Conservation (phyloP, 2,888 invertebrate species). For the Chironomus riparius region DNA sequence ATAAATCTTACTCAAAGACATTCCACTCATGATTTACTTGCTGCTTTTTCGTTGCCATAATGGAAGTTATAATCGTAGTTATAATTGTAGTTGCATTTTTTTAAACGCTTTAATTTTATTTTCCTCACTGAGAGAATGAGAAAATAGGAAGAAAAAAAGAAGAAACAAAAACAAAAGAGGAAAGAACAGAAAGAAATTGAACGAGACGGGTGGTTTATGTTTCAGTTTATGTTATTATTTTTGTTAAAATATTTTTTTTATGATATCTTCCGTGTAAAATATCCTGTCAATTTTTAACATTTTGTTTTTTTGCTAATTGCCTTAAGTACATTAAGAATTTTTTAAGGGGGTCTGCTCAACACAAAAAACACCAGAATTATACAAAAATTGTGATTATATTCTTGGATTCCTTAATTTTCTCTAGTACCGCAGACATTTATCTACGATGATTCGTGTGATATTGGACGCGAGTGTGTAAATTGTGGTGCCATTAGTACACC, state of each 20-base stretch:
- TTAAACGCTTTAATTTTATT: background rate
- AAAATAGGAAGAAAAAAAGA: background rate
- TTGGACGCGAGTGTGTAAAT: slow-evolving; percentile 96
- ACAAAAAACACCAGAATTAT: background rate
- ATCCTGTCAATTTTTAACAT: background rate
- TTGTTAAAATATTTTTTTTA: background rate
- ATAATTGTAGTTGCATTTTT: background rate
- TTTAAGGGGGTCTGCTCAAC: background rate
- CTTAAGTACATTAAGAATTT: background rate
- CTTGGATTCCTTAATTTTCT: background rate
- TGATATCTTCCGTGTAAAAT: background rate
- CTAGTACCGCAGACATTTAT: slow-evolving; percentile 23
- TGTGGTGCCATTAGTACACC: slow-evolving; percentile 97
- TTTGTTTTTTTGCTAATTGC: background rate
- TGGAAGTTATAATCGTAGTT: no score
- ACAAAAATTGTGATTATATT: background rate
- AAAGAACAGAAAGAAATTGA: slow-evolving; percentile 2
- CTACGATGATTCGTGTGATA: slow-evolving; percentile 47
- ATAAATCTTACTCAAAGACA: no score
- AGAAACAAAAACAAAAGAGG: slow-evolving; percentile 1
- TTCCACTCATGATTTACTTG: no score
- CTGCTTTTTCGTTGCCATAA: no score
- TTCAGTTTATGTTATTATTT: background rate
- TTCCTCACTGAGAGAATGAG: background rate
- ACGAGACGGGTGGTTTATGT: slow-evolving; percentile 26